These are phyloP conservation scores for Aplysina aerophoba DNA, from an alignment of 37 sponge, comb jelly and placozoan genomes.

Conservation along the genomic window DNA sequence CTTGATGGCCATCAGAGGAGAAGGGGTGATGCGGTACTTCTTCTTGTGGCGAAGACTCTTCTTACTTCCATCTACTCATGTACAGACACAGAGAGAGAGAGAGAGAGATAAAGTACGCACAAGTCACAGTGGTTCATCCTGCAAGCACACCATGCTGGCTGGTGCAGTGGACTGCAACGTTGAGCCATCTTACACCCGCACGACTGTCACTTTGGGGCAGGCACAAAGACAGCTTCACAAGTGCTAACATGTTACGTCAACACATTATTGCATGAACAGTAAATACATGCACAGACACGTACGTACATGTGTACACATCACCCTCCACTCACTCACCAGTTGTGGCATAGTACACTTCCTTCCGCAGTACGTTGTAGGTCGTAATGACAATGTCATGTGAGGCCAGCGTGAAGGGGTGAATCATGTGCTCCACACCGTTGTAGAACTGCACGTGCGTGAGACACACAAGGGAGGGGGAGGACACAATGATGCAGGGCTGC, in stretches of 20 bases:
- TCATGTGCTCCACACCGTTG: conserved; percentile 47
- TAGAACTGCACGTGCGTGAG: conserved; percentile 42
- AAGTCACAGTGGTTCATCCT: too few species aligned
- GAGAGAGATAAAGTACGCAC: too few species aligned
- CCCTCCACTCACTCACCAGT: neutral
- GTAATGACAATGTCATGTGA: conserved; percentile 73
- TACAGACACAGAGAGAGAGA: too few species aligned
- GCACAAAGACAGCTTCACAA: too few species aligned
- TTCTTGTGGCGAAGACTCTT: conserved; percentile 58
- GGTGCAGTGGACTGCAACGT: too few species aligned
- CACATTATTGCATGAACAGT: too few species aligned
- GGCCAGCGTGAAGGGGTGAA: conserved; percentile 66
- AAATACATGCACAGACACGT: neutral
- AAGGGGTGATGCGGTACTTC: conserved; percentile 57
- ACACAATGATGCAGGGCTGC: too few species aligned
- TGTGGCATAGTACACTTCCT: conserved; percentile 68
- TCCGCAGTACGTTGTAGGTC: conserved; percentile 68
- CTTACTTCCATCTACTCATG: conserved; percentile 2
- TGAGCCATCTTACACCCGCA: too few species aligned
- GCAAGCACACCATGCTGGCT: too few species aligned
- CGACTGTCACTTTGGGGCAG: too few species aligned
- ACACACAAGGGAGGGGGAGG: neutral
- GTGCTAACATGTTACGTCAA: too few species aligned
- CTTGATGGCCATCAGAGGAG: conserved; percentile 73
- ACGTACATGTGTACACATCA: neutral